Conservation (phyloP, 2,797 vertebrate genomes). For the Capromys pilorides region DNA sequence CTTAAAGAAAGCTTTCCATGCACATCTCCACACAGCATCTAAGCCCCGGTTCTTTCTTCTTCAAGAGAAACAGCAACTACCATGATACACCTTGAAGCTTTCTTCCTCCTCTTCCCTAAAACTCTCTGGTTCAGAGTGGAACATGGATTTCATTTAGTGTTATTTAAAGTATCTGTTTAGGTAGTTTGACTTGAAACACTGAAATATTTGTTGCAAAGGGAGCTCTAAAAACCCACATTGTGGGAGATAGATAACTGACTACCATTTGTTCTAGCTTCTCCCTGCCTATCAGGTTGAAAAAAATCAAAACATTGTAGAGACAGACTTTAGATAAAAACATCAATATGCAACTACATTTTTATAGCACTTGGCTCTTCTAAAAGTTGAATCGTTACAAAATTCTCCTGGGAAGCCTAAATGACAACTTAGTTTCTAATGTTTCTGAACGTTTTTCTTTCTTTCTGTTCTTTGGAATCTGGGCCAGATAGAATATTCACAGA, state of each 20-base stretch:
- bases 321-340: neutral
- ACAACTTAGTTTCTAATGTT: neutral
- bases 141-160: neutral
- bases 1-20: neutral
- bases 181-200: neutral
- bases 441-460: neutral
- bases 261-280: neutral
- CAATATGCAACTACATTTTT: neutral
- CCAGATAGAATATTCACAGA: neutral
- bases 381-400: neutral
- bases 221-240: neutral
- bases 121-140: neutral
- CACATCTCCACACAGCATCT: neutral
- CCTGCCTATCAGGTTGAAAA: neutral
- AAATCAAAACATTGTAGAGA: neutral
- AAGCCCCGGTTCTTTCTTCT: neutral
- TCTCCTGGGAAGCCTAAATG: neutral
- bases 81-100: neutral
- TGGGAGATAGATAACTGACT: neutral
- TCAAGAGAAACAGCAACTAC: neutral
- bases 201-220: neutral
- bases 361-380: neutral
- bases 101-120: rapidly evolving
- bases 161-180: neutral
- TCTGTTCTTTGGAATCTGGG: neutral